These are phyloP conservation scores for Acrocephalus kingi DNA, from an alignment of 2,113 vertebrate genomes.

Conservation along the genomic window DNA sequence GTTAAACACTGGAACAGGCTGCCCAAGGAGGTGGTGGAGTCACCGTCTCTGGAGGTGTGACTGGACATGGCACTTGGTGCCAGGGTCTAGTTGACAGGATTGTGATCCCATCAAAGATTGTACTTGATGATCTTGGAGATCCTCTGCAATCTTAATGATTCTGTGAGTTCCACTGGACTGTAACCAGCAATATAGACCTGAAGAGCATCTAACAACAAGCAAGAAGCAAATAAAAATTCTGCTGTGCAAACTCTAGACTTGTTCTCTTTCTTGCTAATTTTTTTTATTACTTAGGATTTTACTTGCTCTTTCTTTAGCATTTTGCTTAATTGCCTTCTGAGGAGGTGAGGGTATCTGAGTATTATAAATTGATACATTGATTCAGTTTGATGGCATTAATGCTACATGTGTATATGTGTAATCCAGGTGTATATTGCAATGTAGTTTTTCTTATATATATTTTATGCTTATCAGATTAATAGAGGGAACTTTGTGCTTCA, in stretches of 20 bases:
- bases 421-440: neutral
- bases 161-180: neutral
- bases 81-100: neutral
- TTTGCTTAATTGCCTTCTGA: neutral
- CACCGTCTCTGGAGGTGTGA: neutral
- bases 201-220: neutral
- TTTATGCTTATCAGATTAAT: neutral
- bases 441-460: neutral
- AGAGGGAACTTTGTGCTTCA: neutral
- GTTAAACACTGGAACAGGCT: neutral
- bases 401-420: fast-evolving
- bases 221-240: neutral
- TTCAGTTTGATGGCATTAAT: neutral
- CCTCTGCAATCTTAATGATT: neutral
- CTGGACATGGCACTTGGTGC: neutral
- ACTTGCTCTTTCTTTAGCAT: neutral
- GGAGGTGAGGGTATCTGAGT: neutral
- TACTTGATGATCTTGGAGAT: neutral
- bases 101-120: neutral
- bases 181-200: neutral
- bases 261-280: neutral
- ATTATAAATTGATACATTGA: neutral
- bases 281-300: neutral
- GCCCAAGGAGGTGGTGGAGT: neutral
- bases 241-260: neutral